Evolutionary conservation across 2,888 invertebrate genomes (phyloP), one percentile per base, ranked within the genome.

Genomic region (Bedellia somnulentella): DNA sequence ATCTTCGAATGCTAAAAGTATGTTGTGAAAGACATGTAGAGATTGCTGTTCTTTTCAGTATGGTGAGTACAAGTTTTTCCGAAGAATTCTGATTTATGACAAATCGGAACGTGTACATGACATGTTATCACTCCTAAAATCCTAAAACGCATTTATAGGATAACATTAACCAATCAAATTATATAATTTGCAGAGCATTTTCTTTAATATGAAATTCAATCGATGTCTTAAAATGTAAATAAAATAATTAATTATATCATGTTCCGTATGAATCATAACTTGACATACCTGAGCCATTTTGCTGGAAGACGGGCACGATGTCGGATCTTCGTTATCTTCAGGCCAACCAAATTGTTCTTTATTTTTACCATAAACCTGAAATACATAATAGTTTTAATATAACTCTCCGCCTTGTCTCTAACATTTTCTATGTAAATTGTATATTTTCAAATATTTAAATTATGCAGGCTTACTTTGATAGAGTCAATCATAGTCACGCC

Each of bases 281-380:
- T 18, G 18, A 18, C 41, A 37, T 49, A 73, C 70, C 45, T 64
- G 63, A 22, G 66, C 53, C 2, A 70, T 53, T 49, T 76, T 75
- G 41, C 66, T 73, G 1, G 71, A 57, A 1, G 75, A 70, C 1
- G 70, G 56, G 30, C 73, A 75, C 9, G 70, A 55, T 1, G 70
- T 66, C 2, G 75, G 64, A 33, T 96, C 96, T 47, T 96, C 95
- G 5, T 82, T 85, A 49, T 97, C 96, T 55, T 97, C 96, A 0
- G 95, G 95, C 97, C 96, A 97, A 24, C 95, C 95, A 51, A 97
- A 95, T 1, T 87, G 80, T 53, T 96, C 96, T 61, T 97, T 97
- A 2, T 92, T 90, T 67, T 94, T 95, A 1, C 94, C 94, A 55
- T 96, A 96, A 2, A 77, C 47, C 86, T 86, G 43, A 15, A 45